A percentile compares a stretch with the other conserved stretches of the same genome.
Conservation (phyloP, 2,797 vertebrate species). For the Cyprinella venusta region DNA sequence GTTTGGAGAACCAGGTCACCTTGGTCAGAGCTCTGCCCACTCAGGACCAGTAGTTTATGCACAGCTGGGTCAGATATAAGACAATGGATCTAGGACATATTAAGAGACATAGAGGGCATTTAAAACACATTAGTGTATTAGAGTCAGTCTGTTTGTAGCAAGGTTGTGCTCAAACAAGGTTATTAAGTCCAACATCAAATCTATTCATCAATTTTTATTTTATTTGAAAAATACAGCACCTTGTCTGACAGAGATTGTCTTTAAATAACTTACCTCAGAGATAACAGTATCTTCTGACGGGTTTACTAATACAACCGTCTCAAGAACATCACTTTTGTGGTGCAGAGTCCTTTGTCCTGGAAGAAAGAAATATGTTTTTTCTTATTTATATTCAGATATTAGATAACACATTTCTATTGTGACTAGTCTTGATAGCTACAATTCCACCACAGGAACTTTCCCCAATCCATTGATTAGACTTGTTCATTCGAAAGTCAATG, state of each 20-base stretch:
- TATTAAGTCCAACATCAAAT: conserved; percentile 16
- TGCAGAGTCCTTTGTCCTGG: conserved; percentile 95
- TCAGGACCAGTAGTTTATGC: conserved; percentile 93
- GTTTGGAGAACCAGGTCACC: conserved; percentile 93
- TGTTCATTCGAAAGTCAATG: conserved; percentile 12
- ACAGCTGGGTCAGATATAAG: conserved; percentile 88
- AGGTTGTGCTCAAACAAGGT: conserved; percentile 35
- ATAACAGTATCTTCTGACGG: conserved; percentile 86
- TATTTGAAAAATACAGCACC: background rate
- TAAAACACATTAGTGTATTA: conserved; percentile 40
- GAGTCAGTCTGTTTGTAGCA: conserved; percentile 12
- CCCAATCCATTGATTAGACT: conserved; percentile 18
- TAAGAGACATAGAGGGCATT: conserved; percentile 49
- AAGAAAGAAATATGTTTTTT: conserved; percentile 50
- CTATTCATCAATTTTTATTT: background rate
- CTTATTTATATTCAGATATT: background rate
- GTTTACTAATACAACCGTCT: conserved; percentile 93
- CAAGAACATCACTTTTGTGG: conserved; percentile 90
- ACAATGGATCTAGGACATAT: conserved; percentile 84
- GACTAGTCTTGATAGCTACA: background rate
- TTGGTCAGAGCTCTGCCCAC: conserved; percentile 92
- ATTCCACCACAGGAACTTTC: too few species aligned
- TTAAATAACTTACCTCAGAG: conserved; percentile 82
- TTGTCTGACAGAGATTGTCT: conserved; percentile 5
- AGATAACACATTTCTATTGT: background rate